Conservation (phyloP, 2,888 invertebrate species). For the Deilephila elpenor region DNA sequence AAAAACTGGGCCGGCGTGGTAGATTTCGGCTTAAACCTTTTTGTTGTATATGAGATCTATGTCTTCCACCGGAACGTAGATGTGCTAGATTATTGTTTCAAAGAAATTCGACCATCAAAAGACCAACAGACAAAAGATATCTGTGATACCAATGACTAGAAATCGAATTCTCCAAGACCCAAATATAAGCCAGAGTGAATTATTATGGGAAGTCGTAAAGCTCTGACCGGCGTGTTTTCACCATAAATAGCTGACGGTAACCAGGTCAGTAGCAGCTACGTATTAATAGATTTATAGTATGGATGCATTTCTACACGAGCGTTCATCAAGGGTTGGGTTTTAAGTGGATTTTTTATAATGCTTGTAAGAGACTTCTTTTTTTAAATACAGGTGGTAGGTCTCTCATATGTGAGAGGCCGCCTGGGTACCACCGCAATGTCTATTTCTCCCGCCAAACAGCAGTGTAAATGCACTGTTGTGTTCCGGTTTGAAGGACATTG, state of each 20-base stretch:
- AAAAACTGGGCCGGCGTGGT: too few relatives aligned
- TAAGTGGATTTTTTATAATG: not conserved
- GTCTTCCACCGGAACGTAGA: too few relatives aligned
- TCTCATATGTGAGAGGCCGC: too few relatives aligned
- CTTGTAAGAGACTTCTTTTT: too few relatives aligned
- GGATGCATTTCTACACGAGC: not conserved
- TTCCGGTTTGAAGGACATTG: too few relatives aligned
- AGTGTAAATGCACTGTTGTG: too few relatives aligned
- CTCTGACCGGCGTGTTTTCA: not conserved
- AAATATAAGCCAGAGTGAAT: not conserved
- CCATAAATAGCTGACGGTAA: constrained; percentile 27
- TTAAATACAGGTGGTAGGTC: too few relatives aligned
- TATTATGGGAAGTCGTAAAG: constrained; percentile 18
- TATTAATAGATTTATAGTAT: constrained; percentile 22
- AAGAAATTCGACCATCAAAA: not conserved
- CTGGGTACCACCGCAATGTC: too few relatives aligned
- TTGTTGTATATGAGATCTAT: too few relatives aligned
- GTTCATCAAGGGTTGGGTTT: not conserved
- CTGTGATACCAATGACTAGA: not conserved
- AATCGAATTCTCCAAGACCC: not conserved
- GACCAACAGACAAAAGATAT: not conserved
- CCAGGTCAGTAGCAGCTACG: constrained; percentile 5
- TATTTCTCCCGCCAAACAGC: too few relatives aligned
- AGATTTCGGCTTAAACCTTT: too few relatives aligned
- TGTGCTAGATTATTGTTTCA: not conserved